Percentiles rank a stretch among this genome's conserved stretches.
Conservation (phyloP, 2,888 invertebrate species). For the Machimus atricapillus region DNA sequence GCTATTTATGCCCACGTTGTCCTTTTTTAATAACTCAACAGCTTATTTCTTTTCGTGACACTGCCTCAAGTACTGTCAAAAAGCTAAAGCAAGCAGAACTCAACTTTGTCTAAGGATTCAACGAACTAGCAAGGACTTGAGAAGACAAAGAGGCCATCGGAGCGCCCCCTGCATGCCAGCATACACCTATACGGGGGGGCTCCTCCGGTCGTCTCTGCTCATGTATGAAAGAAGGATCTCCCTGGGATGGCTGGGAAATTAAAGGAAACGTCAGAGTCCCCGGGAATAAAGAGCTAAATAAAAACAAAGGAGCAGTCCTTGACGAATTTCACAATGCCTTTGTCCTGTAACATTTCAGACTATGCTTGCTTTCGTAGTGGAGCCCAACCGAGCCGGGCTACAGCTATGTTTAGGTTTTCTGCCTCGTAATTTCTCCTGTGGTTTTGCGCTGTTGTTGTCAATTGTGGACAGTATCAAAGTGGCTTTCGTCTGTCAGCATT, state of each 20-base stretch:
- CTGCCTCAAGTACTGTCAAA: constrained; percentile 23
- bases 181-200: not conserved
- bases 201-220: not conserved
- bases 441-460: not conserved
- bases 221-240: not conserved
- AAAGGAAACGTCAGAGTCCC: constrained; percentile 10
- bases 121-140: constrained; percentile 3
- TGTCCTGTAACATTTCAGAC: not conserved
- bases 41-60: constrained; percentile 20
- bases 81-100: constrained; percentile 3
- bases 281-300: not conserved
- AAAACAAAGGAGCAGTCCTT: constrained; percentile 18
- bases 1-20: not conserved
- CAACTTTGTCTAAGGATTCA: constrained; percentile 10
- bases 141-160: not conserved
- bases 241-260: not conserved
- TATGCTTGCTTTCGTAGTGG: not conserved
- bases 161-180: not conserved
- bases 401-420: not conserved
- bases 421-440: not conserved
- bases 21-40: constrained; percentile 23
- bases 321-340: constrained; percentile 18
- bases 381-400: not conserved
- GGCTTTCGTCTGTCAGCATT: not conserved
- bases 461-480: not conserved